phyloP scores from a whole-genome alignment of 2,888 invertebrate species.

The Drosophila lacicola region DNA sequence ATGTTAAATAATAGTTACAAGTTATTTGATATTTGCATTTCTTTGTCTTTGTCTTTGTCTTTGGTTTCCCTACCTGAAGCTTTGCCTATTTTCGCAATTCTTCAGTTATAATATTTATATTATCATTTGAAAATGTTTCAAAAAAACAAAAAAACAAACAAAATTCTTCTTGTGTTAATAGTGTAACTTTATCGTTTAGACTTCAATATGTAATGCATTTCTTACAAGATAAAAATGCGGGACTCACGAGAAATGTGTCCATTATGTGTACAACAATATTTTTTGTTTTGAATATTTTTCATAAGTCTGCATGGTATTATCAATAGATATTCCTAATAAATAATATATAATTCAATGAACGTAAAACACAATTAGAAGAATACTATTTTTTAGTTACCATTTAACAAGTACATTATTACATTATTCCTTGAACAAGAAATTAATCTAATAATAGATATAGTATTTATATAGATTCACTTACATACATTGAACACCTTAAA shows the following conservation, averaged over 20 bases:
- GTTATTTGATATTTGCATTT: slow-evolving; percentile 6
- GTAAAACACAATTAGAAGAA: slow-evolving; percentile 34
- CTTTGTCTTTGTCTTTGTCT: neutral
- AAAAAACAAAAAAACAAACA: slow-evolving; percentile 1
- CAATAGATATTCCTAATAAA: slow-evolving; percentile 36
- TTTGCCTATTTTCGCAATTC: slow-evolving; percentile 8
- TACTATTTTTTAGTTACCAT: slow-evolving; percentile 31
- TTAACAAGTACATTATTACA: slow-evolving; percentile 33
- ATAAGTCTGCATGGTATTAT: slow-evolving; percentile 43
- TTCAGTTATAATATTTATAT: slow-evolving; percentile 7
- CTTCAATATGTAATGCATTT: slow-evolving; percentile 43
- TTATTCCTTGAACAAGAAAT: slow-evolving; percentile 31
- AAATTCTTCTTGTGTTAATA: neutral
- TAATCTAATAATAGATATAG: slow-evolving; percentile 30
- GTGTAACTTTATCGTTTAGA: slow-evolving; percentile 24
- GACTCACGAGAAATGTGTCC: slow-evolving; percentile 26
- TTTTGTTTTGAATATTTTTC: slow-evolving; percentile 39
- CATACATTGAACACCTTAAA: slow-evolving; percentile 41
- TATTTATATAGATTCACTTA: slow-evolving; percentile 27
- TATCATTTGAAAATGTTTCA: slow-evolving; percentile 9
- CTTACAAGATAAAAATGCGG: slow-evolving; percentile 49
- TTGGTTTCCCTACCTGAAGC: slow-evolving; percentile 17
- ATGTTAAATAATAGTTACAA: slow-evolving; percentile 8
- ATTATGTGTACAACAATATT: slow-evolving; percentile 29
- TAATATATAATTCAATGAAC: slow-evolving; percentile 35